Evolutionary conservation across 1,140 invertebrate genomes (phyloP).

Genomic region (Cylas formicarius): DNA sequence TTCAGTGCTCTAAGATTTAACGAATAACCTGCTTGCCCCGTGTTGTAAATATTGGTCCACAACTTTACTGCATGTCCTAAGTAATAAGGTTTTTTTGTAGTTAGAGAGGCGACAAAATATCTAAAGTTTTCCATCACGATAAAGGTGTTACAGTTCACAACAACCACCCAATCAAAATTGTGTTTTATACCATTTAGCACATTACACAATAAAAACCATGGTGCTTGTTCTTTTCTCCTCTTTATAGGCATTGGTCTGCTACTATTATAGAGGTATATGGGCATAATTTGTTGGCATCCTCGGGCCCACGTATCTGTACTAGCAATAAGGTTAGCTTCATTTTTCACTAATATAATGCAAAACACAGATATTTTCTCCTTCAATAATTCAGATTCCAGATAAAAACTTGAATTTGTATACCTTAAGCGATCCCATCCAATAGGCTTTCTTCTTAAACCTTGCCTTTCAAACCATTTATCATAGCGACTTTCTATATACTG

Average conservation of each 20-base stretch:
- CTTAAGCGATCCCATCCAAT: conserved; percentile 29
- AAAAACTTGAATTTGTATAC: conserved; percentile 23
- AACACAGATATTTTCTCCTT: conserved; percentile 25
- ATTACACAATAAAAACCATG: conserved; percentile 30
- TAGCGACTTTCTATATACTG: conserved; percentile 10
- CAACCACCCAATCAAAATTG: conserved; percentile 30
- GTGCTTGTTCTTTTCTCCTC: conserved; percentile 23
- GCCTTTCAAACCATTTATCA: conserved; percentile 29
- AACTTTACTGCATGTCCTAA: conserved; percentile 33
- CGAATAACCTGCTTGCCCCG: conserved; percentile 31
- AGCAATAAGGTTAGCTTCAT: conserved; percentile 25
- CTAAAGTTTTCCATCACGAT: conserved; percentile 34
- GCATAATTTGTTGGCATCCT: conserved; percentile 27
- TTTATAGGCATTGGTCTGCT: conserved; percentile 25
- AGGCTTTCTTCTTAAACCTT: conserved; percentile 11
- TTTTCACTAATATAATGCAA: conserved; percentile 30
- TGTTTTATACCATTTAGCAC: conserved; percentile 15
- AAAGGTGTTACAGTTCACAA: conserved; percentile 33
- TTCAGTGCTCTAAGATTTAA: conserved; percentile 27
- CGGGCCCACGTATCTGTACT: conserved; percentile 30
- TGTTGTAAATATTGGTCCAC: conserved; percentile 31
- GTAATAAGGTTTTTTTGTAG: conserved; percentile 29
- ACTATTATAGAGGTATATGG: conserved; percentile 18
- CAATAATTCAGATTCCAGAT: conserved; percentile 30
- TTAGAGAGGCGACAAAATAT: conserved; percentile 25